phyloP scores from a whole-genome alignment of 37 sponge, comb jelly and placozoan species.

The Spongilla lacustris region DNA sequence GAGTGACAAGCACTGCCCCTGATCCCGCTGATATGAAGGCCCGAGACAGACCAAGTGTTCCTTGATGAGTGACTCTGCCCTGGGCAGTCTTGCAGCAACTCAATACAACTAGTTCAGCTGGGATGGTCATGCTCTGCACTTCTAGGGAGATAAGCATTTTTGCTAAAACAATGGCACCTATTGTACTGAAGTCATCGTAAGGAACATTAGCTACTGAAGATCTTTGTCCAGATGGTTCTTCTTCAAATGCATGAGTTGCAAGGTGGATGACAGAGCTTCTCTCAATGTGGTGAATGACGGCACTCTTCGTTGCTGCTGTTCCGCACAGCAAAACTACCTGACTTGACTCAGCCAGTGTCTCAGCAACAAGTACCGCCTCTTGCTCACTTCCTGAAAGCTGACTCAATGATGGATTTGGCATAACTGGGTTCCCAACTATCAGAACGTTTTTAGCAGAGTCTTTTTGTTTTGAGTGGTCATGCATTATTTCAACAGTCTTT shows the following conservation, averaged over 20 bases:
- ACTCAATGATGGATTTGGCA: background rate
- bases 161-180: constrained; percentile 21
- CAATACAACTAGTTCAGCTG: constrained; percentile 22
- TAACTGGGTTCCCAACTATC: constrained; percentile 22
- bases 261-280: background rate
- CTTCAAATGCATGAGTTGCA: constrained; percentile 35
- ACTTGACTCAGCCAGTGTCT: background rate
- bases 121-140: background rate
- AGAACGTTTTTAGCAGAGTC: background rate
- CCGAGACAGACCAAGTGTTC: constrained; percentile 26
- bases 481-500: background rate
- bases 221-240: background rate
- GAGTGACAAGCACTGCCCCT: constrained; percentile 9
- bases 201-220: background rate
- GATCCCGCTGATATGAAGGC: constrained; percentile 21
- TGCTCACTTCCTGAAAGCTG: constrained; percentile 15
- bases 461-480: background rate
- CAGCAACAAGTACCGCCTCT: background rate
- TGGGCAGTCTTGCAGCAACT: constrained; percentile 38
- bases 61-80: constrained; percentile 26
- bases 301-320: constrained; percentile 4
- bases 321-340: background rate
- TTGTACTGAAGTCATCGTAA: constrained; percentile 5
- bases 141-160: constrained; percentile 21
- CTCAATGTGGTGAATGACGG: background rate